Conservation (phyloP, 2,113 vertebrate species). For the Albula glossodonta region DNA sequence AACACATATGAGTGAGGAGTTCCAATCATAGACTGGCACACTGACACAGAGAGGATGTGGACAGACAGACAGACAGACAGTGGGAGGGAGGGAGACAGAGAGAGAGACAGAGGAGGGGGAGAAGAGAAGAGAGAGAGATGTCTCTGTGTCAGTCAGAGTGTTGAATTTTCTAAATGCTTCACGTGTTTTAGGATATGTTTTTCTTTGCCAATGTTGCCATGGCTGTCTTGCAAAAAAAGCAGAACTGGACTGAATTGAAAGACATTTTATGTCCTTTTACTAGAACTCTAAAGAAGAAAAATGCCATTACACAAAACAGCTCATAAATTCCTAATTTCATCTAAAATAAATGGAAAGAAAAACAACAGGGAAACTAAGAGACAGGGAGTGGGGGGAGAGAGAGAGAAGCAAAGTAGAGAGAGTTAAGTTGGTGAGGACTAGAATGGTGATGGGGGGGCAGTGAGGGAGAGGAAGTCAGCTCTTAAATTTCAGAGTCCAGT, state of each 20-base stretch:
- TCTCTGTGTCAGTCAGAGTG: too few relatives aligned
- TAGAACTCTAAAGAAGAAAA: too few relatives aligned
- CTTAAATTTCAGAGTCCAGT: constrained; percentile 34
- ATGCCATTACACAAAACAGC: too few relatives aligned
- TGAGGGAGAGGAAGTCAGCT: constrained; percentile 14
- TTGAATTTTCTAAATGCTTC: too few relatives aligned
- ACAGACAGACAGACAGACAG: background rate
- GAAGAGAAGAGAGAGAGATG: background rate
- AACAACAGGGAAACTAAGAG: background rate
- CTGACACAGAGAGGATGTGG: constrained; percentile 31
- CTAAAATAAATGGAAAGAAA: too few relatives aligned
- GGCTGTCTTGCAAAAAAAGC: too few relatives aligned
- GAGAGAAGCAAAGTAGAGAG: background rate
- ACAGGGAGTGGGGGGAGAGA: constrained; percentile 11
- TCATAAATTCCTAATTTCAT: too few relatives aligned
- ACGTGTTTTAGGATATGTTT: too few relatives aligned
- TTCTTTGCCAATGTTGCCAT: too few relatives aligned
- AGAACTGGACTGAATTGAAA: too few relatives aligned
- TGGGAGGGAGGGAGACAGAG: constrained; percentile 8
- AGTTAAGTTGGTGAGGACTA: background rate
- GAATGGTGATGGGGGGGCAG: background rate
- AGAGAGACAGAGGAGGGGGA: constrained; percentile 8
- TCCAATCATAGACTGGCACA: constrained; percentile 50
- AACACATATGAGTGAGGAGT: constrained; percentile 53
- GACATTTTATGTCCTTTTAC: too few relatives aligned